Conservation (phyloP, 37 sponge, comb jelly and placozoan species). For the Ianthella basta region DNA sequence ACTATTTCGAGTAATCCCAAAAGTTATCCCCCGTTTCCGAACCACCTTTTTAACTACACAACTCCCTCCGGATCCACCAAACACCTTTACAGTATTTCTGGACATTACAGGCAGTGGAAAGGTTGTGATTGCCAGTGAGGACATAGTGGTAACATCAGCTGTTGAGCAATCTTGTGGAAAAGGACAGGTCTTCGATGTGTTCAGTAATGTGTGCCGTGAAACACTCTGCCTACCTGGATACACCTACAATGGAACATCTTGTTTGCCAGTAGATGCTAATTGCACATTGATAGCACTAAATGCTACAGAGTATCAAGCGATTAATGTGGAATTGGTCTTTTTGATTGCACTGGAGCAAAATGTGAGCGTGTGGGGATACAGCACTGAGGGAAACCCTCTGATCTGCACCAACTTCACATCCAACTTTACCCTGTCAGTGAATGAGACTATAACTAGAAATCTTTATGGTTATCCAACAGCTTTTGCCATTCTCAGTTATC, state of each 20-base stretch:
- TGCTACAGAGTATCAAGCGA: neutral
- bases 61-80: no score
- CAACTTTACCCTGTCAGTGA: neutral
- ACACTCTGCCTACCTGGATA: no score
- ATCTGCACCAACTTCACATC: conserved; percentile 3
- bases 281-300: neutral
- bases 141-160: no score
- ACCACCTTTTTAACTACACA: no score
- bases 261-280: neutral
- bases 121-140: no score
- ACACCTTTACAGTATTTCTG: no score
- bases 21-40: no score
- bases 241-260: neutral
- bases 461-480: neutral
- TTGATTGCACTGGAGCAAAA: neutral
- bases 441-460: neutral
- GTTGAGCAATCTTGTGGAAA: no score
- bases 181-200: no score
- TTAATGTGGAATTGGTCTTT: neutral
- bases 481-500: conserved; percentile 46
- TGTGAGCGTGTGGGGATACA: neutral
- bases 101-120: no score
- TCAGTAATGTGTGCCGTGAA: no score
- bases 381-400: neutral
- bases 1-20: no score